phyloP scores from a whole-genome alignment of 2,888 invertebrate genomes.

The Tetanocera ferruginea region DNA sequence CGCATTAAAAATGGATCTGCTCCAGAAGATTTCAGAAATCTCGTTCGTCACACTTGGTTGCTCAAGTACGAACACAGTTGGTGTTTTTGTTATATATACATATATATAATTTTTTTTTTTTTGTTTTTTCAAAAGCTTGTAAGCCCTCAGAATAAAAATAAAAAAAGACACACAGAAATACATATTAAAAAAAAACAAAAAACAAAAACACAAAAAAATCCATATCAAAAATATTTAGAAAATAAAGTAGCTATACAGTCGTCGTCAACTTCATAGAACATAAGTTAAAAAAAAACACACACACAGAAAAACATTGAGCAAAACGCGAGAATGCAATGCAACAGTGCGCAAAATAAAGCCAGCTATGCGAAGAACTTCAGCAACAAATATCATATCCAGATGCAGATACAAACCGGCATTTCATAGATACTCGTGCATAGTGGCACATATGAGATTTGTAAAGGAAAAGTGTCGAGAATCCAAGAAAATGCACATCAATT shows the following conservation, averaged over 20 bases:
- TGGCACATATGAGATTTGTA: neutral
- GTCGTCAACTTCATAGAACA: neutral
- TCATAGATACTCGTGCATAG: neutral
- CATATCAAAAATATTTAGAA: neutral
- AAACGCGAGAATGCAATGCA: slow-evolving; percentile 24
- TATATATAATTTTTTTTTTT: neutral
- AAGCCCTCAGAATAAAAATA: neutral
- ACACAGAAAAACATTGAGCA: neutral
- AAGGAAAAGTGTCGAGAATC: neutral
- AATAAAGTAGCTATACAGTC: neutral
- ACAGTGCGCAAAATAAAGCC: neutral
- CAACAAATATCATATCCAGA: neutral
- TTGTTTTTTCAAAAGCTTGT: neutral
- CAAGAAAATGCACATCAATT: neutral
- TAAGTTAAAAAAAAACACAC: neutral
- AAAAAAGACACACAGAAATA: neutral
- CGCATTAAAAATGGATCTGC: slow-evolving; percentile 67
- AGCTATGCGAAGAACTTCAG: neutral
- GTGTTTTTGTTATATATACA: neutral
- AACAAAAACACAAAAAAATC: neutral
- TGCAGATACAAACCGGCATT: neutral
- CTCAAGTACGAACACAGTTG: slow-evolving; percentile 59
- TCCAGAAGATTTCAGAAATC: slow-evolving; percentile 69
- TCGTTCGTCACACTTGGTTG: slow-evolving; percentile 68
- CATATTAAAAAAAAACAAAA: neutral